phyloP scores from a whole-genome alignment of 1,140 invertebrate genomes.

The Lethrus apterus region DNA sequence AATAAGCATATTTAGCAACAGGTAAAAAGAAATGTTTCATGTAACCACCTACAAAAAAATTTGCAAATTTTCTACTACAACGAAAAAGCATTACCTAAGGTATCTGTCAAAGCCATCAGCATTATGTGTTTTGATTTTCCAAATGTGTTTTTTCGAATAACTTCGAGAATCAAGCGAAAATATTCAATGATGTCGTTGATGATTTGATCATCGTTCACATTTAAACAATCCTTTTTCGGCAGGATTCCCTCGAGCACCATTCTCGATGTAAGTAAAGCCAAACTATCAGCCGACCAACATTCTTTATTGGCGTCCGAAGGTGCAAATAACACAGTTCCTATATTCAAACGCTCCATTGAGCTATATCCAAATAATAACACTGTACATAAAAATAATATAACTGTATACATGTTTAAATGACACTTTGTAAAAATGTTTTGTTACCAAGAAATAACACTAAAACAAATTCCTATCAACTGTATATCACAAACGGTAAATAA shows the following conservation, averaged over 20 bases:
- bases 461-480: no score
- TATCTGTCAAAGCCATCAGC: slow-evolving; percentile 48
- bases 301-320: slow-evolving; percentile 32
- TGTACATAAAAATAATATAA: no score
- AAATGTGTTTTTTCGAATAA: slow-evolving; percentile 40
- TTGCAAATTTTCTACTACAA: no score
- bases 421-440: no score
- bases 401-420: no score
- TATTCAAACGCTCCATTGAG: no score
- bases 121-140: slow-evolving; percentile 44
- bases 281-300: slow-evolving; percentile 44
- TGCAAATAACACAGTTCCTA: slow-evolving; percentile 41
- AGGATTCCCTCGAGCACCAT: slow-evolving; percentile 42
- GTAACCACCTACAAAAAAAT: slow-evolving; percentile 42
- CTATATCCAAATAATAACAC: no score
- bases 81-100: slow-evolving; percentile 31
- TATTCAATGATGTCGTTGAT: slow-evolving; percentile 45
- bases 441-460: no score
- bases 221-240: slow-evolving; percentile 34
- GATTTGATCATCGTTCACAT: slow-evolving; percentile 41
- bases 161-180: slow-evolving; percentile 45
- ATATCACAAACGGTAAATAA: no score
- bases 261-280: slow-evolving; percentile 42
- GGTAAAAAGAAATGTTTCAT: slow-evolving; percentile 49
- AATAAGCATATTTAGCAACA: slow-evolving; percentile 49